Evolutionary conservation across 2,888 invertebrate genomes (phyloP), one percentile per base, ranked within the genome.

Genomic region (Ophion ellenae): DNA sequence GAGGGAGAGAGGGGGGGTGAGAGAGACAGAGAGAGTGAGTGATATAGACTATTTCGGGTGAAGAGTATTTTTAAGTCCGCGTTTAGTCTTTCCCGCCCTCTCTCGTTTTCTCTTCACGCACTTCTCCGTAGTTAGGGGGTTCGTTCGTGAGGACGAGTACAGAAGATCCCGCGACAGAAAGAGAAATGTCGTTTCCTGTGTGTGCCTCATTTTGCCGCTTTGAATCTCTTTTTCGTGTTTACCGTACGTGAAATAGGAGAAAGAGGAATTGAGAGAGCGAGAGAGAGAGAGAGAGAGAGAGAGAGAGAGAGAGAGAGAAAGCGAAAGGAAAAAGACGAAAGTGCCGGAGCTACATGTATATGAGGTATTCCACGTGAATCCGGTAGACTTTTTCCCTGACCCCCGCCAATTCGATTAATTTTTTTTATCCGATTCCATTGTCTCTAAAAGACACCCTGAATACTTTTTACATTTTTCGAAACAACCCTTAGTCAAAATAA

Each of bases 21-120:
- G 57, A 40, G 59, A 57, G 28, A 74, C 59, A 71, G 66, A 40
- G 66, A 40, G 64, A 36, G 53, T 69, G 47, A 81, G 81, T 74
- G 67, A 73, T 77, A 81, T 82, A 79, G 81, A 89, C 90, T 90
- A 90, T 90, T 91, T 92, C 86, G 87, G 89, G 87, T 81, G 89
- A 82, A 75, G 89, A 89, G 89, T 92, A 93, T 93, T 93, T 93
- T 92, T 91, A 91, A 84, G 91, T 88, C 87, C 89, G 79, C 89
- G 88, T 91, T 90, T 90, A 89, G 90, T 88, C 87, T 88, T 85
- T 77, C 87, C 45, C 76, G 69, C 83, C n/a, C 32, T 70, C 36
- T 64, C 73, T 40, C 66, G 40, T 64, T 40, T 53, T 64, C 14
- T 71, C 71, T 57, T 70, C 59, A 64, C 57, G 20, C 64, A 73